Percentiles rank a stretch among this genome's conserved stretches.
These are phyloP conservation scores for Stichodactyla helianthus DNA, from an alignment of 64 coral and sea anemone species.

Conservation along the genomic window DNA sequence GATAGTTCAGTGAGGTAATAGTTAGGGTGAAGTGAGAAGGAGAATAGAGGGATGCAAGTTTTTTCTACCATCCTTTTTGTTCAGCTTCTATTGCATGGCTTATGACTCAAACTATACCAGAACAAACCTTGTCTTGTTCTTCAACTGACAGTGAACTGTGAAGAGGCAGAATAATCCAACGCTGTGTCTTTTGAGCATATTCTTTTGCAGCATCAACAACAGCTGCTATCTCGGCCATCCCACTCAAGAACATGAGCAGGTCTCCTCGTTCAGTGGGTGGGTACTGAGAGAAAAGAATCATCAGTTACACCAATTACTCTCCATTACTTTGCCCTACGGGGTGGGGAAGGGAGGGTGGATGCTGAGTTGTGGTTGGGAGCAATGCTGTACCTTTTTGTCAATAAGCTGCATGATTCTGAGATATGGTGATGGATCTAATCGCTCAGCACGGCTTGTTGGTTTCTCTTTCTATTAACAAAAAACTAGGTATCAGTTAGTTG, in stretches of 20 bases:
- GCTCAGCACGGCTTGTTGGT: conserved; percentile 59
- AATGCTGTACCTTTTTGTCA: conserved; percentile 80
- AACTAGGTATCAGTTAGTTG: not conserved
- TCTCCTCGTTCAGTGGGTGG: conserved; percentile 81
- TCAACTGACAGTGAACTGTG: conserved; percentile 97
- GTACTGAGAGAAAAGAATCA: conserved; percentile 46
- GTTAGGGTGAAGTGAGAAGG: no score
- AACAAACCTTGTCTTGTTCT: conserved; percentile 90
- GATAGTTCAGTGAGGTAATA: no score
- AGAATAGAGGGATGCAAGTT: no score
- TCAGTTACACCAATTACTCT: no score
- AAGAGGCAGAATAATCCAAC: conserved; percentile 88
- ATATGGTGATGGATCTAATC: conserved; percentile 91
- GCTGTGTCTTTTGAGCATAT: conserved; percentile 90
- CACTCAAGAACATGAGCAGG: conserved; percentile 89
- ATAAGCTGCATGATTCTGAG: conserved; percentile 92
- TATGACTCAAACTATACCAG: no score
- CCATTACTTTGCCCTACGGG: no score
- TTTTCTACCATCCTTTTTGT: no score
- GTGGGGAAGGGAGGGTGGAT: not conserved
- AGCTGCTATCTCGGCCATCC: conserved; percentile 91
- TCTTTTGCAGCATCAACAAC: conserved; percentile 90
- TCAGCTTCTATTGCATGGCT: no score
- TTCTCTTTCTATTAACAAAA: conserved; percentile 43
- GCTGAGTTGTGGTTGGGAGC: no score